These are phyloP conservation scores for Conus canariensis DNA, from an alignment of 2,888 invertebrate species.

Conservation along the genomic window DNA sequence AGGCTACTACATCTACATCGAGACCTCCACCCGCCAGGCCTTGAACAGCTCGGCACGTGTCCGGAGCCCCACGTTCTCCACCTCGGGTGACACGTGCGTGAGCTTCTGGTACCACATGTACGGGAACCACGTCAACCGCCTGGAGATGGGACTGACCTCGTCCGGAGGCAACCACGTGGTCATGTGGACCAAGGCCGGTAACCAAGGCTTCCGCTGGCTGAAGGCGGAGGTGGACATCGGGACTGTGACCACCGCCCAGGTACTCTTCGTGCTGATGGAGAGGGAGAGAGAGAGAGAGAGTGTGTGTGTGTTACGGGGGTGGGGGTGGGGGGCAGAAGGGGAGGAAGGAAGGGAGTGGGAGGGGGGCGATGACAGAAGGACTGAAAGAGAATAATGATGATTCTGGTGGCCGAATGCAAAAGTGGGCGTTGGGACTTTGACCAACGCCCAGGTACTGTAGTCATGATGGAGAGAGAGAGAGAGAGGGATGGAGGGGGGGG, in stretches of 20 bases:
- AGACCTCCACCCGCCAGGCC: constrained; percentile 55
- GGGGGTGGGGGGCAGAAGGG: neutral
- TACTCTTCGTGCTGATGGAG: neutral
- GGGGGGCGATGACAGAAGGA: neutral
- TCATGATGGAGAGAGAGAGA: neutral
- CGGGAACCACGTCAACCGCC: constrained; percentile 68
- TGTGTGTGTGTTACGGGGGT: neutral
- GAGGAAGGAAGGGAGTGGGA: no score
- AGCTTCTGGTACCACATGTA: constrained; percentile 78
- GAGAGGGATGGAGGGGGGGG: neutral
- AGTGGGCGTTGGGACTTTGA: no score
- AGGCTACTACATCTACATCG: constrained; percentile 75
- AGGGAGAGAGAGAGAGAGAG: neutral
- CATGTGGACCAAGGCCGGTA: constrained; percentile 55
- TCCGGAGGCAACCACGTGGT: constrained; percentile 27
- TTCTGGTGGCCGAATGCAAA: neutral
- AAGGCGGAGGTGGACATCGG: constrained; percentile 54
- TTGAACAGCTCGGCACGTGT: constrained; percentile 67
- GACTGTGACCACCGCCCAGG: constrained; percentile 36
- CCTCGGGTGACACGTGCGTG: constrained; percentile 60
- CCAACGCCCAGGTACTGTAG: neutral
- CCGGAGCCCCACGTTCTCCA: constrained; percentile 57
- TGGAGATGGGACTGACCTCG: constrained; percentile 63
- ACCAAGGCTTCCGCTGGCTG: constrained; percentile 62
- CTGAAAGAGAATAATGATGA: neutral